Base-by-base conservation (phyloP, 2,888 invertebrate genomes). In the Oeneis ivallda region DNA sequence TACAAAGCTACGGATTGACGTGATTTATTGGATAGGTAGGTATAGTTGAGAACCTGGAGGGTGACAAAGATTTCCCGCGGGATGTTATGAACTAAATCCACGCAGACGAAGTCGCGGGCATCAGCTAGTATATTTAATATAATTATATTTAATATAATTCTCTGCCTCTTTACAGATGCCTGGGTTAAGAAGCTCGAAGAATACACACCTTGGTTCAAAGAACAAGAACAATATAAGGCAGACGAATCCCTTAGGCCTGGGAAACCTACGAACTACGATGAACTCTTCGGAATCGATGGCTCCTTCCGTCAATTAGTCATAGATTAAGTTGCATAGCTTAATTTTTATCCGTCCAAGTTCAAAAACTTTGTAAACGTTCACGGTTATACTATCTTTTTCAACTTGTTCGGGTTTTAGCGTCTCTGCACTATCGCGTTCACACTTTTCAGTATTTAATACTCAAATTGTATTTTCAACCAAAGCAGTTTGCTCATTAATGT, bases 271-370 rank as follows among this genome's bases (percentile, higher is more conserved):
- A 96, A 96, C 74, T 94, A 95, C 72, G 96, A 97, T 73, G 97
- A 97, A 78, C 92, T 97, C 4, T 97, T 97, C 77, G 97, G 97
- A n/a, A 93, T 97, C 77, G 97, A 97, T 76, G 97, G 97, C 49
- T 96, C 97, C 57, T 97, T 97, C 93, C 94, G 96, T 77, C 96
- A 97, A 84, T 89, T 97, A 66, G 93, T 94, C 76, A 96, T 97
- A 77, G 96, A 97, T 91, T 97, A 84, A 75, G 61, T 47, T n/a
- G 15, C n/a, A 15, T 47, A 47, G 47, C 47, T 17, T 17, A 34
- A 15, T 6, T 49, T 19, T 11, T 34, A 47, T 58, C 56, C 56
- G 56, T 41, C 10, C 63, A 49, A 37, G 34, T 52, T 52, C 34
- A 32, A 64, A 64, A 59, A 10, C 43, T 52, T 17, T 26, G n/a